Conservation (phyloP, 2,888 invertebrate genomes). For the Linyphia triangularis region DNA sequence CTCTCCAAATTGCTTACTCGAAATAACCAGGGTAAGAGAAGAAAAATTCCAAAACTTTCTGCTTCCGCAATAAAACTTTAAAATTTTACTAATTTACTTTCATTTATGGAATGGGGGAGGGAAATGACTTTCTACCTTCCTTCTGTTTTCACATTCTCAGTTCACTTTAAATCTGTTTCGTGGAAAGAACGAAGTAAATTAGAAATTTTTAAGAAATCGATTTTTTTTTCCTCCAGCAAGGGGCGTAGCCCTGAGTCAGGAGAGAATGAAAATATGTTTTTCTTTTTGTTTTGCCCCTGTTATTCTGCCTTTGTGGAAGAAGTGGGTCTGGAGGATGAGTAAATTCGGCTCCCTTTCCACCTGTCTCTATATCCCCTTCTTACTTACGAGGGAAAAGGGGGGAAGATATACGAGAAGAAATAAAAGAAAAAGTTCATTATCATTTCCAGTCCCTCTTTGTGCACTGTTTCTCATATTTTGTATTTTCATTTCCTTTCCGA, state of each 20-base stretch:
- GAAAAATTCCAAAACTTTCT: not conserved
- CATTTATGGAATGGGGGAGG: conserved; percentile 15
- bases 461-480: conserved; percentile 4
- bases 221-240: conserved; percentile 26
- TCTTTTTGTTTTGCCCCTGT: conserved; percentile 11
- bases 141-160: conserved; percentile 3
- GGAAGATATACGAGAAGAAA: conserved; percentile 5
- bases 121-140: conserved; percentile 36
- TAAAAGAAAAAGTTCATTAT: conserved; percentile 49
- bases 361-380: conserved; percentile 26
- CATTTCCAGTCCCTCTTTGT: conserved; percentile 18
- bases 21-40: not conserved
- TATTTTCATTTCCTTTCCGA: conserved; percentile 52
- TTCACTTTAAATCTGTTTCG: conserved; percentile 52
- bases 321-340: conserved; percentile 10
- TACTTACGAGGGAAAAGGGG: not conserved
- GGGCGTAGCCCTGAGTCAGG: not conserved
- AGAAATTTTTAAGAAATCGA: conserved; percentile 49
- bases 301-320: not conserved
- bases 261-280: conserved; percentile 35
- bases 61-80: conserved; percentile 49
- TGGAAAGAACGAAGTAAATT: conserved; percentile 35
- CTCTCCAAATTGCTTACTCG: conserved; percentile 38
- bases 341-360: conserved; percentile 39
- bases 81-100: conserved; percentile 56